Evolutionary conservation across 1,140 invertebrate species (phyloP), one percentile per base, ranked within the genome.

Genomic region (Apis florea): DNA sequence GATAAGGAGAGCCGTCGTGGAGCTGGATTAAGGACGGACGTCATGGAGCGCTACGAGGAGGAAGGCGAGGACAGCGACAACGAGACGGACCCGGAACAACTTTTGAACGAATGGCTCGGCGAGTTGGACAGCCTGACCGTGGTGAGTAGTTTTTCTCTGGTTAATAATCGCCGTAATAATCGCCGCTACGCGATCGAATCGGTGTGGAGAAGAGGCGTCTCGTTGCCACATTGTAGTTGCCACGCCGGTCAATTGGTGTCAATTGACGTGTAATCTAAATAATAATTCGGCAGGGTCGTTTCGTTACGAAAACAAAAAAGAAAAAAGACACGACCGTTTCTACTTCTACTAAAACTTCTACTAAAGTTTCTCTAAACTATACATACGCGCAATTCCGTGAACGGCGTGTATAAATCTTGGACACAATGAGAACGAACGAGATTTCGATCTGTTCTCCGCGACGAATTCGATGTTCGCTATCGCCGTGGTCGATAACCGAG

Each of bases 31-130:
- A 84, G 74, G 71, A 40, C 59, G 58, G 61, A 80, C 58, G 72
- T 68, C 63, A 94, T 94, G 93, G 93, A 93, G 19, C 90, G 92
- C 49, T 93, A 93, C 86, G 92, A 93, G 81, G 92, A 93, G 84
- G 92, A 93, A 87, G 93, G 92, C 76, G 93, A 93, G 61, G 94
- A 94, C 87, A 94, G 94, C 71, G 94, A 94, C 90, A 92, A 94
- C 80, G 94, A 94, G 89, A 93, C 93, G 73, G 94, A 95, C 92
- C 95, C 95, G 17, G 95, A 96, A 87, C 94, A 95, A 82, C 93
- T 96, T 58, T 92, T 96, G 78, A 95, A 96, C 90, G 95, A 95
- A 81, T 96, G 95, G 95, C 93, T 96, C 3, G 95, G 95, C 67
- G 95, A 96, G 91, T 92, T 96, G 75, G 95, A 96, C 90, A 95